phyloP scores from a whole-genome alignment of 2,888 invertebrate genomes.

The Teinopalpus imperialis region DNA sequence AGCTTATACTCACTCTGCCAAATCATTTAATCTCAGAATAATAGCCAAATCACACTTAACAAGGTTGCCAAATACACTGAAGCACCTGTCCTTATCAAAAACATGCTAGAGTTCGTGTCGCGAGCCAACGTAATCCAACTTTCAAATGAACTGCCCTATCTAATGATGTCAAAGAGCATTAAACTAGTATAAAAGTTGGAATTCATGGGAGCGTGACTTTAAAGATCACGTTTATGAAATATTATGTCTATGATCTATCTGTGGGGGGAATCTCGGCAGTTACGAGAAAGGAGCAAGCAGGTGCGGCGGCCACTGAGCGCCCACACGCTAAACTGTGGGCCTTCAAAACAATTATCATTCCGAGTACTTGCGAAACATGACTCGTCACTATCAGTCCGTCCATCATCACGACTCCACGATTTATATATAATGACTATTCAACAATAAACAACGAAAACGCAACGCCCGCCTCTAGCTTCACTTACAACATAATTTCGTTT shows the following conservation, averaged over 20 bases:
- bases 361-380: conserved; percentile 75
- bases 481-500: conserved; percentile 54
- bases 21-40: conserved; percentile 38
- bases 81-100: conserved; percentile 48
- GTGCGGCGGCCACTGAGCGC: conserved; percentile 49
- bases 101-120: conserved; percentile 39
- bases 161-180: conserved; percentile 25
- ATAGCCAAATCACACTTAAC: conserved; percentile 52
- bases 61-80: conserved; percentile 47
- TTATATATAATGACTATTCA: conserved; percentile 80
- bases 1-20: conserved; percentile 41
- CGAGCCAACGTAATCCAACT: conserved; percentile 44
- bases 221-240: conserved; percentile 78
- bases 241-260: conserved; percentile 69
- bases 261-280: conserved; percentile 49
- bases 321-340: conserved; percentile 52
- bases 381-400: conserved; percentile 73
- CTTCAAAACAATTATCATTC: conserved; percentile 73
- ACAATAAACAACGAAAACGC: conserved; percentile 74
- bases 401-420: conserved; percentile 79
- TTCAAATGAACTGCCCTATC: conserved; percentile 49
- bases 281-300: conserved; percentile 58
- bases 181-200: conserved; percentile 38
- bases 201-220: conserved; percentile 60
- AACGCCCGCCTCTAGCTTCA: conserved; percentile 41